phyloP scores from a whole-genome alignment of 35 echinoderm and acorn worm genomes.

The Diadema setosum region DNA sequence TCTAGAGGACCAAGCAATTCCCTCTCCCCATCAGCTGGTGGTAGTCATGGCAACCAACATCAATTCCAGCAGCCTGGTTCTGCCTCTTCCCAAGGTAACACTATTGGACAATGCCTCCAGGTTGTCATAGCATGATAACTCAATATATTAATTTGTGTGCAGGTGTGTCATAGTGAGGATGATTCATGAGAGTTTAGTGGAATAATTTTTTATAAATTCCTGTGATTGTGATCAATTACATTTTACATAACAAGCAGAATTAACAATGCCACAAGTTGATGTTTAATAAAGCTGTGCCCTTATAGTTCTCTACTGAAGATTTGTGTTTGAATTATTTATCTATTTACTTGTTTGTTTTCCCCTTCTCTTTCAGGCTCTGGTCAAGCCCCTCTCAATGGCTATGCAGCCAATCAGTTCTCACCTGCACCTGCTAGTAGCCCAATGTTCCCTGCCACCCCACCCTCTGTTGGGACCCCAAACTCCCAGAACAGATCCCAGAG shows the following conservation, averaged over 20 bases:
- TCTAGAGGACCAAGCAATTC: neutral
- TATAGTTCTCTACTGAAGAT: too few relatives aligned
- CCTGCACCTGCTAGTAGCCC: constrained; percentile 61
- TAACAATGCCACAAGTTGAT: too few relatives aligned
- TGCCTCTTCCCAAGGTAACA: neutral
- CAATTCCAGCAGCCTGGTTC: constrained; percentile 1
- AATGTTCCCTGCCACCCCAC: constrained; percentile 42
- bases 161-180: too few relatives aligned
- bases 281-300: too few relatives aligned
- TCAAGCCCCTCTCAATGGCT: constrained; percentile 67
- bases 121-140: neutral
- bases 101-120: neutral
- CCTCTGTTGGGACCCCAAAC: constrained; percentile 15
- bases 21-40: neutral
- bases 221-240: too few relatives aligned
- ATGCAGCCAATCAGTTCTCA: constrained; percentile 62
- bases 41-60: neutral
- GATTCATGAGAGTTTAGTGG: too few relatives aligned
- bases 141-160: too few relatives aligned
- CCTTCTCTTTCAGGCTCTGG: constrained; percentile 36
- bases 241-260: too few relatives aligned
- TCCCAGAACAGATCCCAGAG: constrained; percentile 35
- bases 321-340: too few relatives aligned
- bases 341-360: too few relatives aligned
- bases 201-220: too few relatives aligned